Evolutionary conservation across 2,888 invertebrate species (phyloP).

Genomic region (Herminia tarsipennalis): DNA sequence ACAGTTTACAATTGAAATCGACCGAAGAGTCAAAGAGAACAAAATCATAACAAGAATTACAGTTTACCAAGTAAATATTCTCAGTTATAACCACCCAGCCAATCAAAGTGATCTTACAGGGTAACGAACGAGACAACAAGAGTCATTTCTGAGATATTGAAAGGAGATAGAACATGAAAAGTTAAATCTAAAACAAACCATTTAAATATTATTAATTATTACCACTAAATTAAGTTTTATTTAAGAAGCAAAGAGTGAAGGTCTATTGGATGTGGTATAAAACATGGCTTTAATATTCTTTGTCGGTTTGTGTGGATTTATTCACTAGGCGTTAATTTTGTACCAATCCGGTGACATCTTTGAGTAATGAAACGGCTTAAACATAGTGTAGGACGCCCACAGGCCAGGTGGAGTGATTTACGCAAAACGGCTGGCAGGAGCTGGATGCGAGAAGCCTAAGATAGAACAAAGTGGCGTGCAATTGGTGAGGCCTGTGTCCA

Average conservation of each 20-base stretch:
- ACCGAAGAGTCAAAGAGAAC: conserved; percentile 34
- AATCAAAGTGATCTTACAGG: conserved; percentile 55
- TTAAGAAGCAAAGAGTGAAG: conserved; percentile 5
- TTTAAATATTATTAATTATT: conserved; percentile 73
- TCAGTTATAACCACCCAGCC: conserved; percentile 48
- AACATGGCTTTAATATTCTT: no score
- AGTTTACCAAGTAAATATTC: conserved; percentile 57
- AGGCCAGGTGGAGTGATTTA: no score
- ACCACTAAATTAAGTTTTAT: conserved; percentile 48
- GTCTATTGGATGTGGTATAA: conserved; percentile 36
- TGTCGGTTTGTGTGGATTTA: no score
- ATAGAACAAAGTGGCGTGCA: no score
- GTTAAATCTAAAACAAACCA: conserved; percentile 70
- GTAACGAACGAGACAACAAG: conserved; percentile 17
- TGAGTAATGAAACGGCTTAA: no score
- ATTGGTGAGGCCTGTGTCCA: no score
- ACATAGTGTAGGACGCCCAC: no score
- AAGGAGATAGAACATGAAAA: conserved; percentile 43
- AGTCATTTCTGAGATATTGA: conserved; percentile 3
- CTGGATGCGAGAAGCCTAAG: no score
- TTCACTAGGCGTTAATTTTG: no score
- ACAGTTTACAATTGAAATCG: conserved; percentile 20
- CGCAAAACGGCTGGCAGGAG: no score
- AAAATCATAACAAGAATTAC: conserved; percentile 46
- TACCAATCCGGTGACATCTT: no score